A percentile compares a stretch with the other conserved stretches of the same genome.
phyloP scores from a whole-genome alignment of 2,888 invertebrate species.

The Gandaritis pyraliata region DNA sequence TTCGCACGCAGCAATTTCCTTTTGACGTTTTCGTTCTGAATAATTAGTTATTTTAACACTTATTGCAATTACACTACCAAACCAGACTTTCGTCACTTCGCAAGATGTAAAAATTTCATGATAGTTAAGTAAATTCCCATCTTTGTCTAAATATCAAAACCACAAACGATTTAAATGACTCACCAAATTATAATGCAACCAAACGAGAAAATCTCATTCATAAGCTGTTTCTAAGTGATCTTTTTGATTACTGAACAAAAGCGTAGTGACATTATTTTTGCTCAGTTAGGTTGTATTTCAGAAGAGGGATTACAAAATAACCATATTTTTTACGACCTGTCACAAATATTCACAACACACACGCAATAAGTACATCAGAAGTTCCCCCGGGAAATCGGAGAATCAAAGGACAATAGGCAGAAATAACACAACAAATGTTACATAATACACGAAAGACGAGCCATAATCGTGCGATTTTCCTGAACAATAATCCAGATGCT shows the following conservation, averaged over 20 bases:
- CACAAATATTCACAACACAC: slow-evolving; percentile 27
- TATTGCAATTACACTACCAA: not conserved
- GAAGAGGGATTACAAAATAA: slow-evolving; percentile 3
- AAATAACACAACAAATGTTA: slow-evolving; percentile 47
- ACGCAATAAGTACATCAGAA: slow-evolving; percentile 30
- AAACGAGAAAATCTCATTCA: too few relatives aligned
- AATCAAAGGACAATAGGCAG: slow-evolving; percentile 48
- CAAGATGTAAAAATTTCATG: too few relatives aligned
- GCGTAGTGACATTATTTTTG: too few relatives aligned
- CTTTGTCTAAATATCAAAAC: too few relatives aligned
- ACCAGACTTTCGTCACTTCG: too few relatives aligned
- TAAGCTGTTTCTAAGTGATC: too few relatives aligned
- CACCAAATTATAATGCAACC: too few relatives aligned
- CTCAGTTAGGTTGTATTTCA: too few relatives aligned
- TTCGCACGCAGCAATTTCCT: slow-evolving; percentile 31
- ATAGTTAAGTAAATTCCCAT: too few relatives aligned
- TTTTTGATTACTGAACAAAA: too few relatives aligned
- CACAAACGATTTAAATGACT: too few relatives aligned
- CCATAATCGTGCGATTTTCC: slow-evolving; percentile 14
- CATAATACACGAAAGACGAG: slow-evolving; percentile 28
- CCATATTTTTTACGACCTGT: slow-evolving; percentile 13
- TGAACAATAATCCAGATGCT: slow-evolving; percentile 5
- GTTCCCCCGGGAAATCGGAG: slow-evolving; percentile 45
- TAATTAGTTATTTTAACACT: slow-evolving; percentile 7
- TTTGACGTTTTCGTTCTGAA: slow-evolving; percentile 28